A percentile compares a stretch with the other conserved stretches of the same genome.
Evolutionary conservation across 2,888 invertebrate species (phyloP).

Genomic region (Cantharis flavilabris): DNA sequence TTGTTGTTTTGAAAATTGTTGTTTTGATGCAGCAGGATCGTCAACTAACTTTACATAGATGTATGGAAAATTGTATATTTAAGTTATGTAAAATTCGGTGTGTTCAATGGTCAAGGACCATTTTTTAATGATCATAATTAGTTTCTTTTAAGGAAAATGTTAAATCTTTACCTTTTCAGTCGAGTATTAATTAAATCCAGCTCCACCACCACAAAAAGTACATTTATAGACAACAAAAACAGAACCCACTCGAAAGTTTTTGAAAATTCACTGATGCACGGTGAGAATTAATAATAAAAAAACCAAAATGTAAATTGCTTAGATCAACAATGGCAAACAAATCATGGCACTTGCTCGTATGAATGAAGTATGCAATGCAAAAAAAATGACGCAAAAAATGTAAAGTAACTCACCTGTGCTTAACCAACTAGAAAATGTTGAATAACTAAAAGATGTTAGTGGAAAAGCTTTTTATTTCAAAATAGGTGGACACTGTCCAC

Average conservation of each 20-base stretch:
- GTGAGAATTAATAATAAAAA: not conserved
- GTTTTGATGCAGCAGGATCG: not conserved
- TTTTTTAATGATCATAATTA: not conserved
- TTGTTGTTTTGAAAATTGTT: not conserved
- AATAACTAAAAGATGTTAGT: not conserved
- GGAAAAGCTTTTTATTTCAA: constrained; percentile 13
- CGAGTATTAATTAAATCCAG: not conserved
- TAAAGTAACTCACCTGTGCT: not conserved
- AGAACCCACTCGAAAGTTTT: too few species aligned
- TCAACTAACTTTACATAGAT: not conserved
- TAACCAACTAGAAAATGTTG: not conserved
- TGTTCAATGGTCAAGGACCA: not conserved
- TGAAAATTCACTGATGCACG: not conserved
- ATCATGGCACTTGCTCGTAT: not conserved
- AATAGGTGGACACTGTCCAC: constrained; percentile 10
- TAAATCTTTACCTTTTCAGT: not conserved
- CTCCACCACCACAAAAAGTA: not conserved
- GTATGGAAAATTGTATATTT: not conserved
- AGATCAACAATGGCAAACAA: not conserved
- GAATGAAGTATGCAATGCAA: not conserved
- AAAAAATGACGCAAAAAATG: not conserved
- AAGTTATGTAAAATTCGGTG: not conserved
- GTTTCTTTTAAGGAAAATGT: not conserved
- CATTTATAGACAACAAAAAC: not conserved
- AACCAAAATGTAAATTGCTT: not conserved